These are phyloP conservation scores for Herpetotheres cachinnans DNA, from an alignment of 2,113 vertebrate species.

Conservation along the genomic window DNA sequence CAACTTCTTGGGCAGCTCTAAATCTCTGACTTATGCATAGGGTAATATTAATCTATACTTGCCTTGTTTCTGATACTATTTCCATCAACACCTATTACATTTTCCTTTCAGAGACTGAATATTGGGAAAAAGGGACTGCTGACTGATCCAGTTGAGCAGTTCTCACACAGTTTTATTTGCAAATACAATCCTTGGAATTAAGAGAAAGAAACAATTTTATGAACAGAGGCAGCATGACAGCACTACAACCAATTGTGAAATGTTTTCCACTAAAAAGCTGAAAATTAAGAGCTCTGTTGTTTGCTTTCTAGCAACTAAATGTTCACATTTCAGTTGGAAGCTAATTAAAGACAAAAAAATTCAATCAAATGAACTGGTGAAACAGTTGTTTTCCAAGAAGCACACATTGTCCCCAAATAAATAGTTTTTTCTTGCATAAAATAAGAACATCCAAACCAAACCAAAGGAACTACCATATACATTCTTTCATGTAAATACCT, in stretches of 20 bases:
- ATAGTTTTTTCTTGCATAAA: neutral
- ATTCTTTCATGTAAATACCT: neutral
- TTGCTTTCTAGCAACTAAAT: constrained; percentile 29
- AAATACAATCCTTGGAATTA: constrained; percentile 15
- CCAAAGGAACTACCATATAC: neutral
- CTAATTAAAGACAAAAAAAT: constrained; percentile 7
- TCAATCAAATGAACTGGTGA: neutral
- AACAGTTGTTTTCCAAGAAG: neutral
- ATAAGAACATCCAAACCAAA: neutral
- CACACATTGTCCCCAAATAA: neutral
- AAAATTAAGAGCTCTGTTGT: constrained; percentile 42
- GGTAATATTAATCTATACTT: neutral
- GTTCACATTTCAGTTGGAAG: constrained; percentile 16
- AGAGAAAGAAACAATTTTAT: constrained; percentile 26
- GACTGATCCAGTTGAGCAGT: neutral
- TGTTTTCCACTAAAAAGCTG: constrained; percentile 23
- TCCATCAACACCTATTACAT: neutral
- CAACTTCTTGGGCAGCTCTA: neutral
- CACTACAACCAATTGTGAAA: constrained; percentile 15
- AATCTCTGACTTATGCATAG: neutral
- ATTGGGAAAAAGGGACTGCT: neutral
- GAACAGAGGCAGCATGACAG: constrained; percentile 26
- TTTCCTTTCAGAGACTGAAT: neutral
- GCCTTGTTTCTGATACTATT: neutral
- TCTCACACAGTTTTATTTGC: constrained; percentile 18